Percentiles rank a stretch among this genome's conserved stretches.
These are phyloP conservation scores for Phylloscopus trochilus DNA, from an alignment of 2,113 vertebrate species.

Conservation along the genomic window DNA sequence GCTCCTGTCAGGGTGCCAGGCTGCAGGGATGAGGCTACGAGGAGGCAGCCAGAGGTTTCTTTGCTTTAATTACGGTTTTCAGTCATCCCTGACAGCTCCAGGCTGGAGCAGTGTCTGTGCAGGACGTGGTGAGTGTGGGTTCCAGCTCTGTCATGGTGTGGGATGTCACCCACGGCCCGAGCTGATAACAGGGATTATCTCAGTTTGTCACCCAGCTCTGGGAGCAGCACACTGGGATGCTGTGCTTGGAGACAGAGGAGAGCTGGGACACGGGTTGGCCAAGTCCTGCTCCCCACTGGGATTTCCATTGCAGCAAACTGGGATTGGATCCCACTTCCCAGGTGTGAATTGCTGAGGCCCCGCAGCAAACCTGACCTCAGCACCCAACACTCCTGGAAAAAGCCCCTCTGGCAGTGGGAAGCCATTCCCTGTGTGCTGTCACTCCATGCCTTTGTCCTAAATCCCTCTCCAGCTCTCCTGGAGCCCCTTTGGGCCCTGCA, in stretches of 20 bases:
- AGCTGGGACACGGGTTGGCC: background rate
- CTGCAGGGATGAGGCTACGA: rapidly evolving
- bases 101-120: background rate
- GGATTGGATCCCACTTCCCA: background rate
- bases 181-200: background rate
- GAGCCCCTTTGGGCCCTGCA: background rate
- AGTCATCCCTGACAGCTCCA: background rate
- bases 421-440: background rate
- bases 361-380: background rate
- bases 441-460: background rate
- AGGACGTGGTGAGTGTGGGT: background rate
- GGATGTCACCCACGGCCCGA: background rate
- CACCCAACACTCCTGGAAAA: no score
- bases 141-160: background rate
- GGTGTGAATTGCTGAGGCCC: background rate
- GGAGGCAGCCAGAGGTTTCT: background rate
- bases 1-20: background rate
- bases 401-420: background rate
- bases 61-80: background rate
- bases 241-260: rapidly evolving
- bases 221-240: rapidly evolving
- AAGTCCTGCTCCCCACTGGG: background rate
- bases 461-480: background rate
- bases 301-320: background rate
- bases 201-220: background rate